These are phyloP conservation scores for Parelbella ahira DNA, from an alignment of 2,888 invertebrate genomes.

Conservation along the genomic window DNA sequence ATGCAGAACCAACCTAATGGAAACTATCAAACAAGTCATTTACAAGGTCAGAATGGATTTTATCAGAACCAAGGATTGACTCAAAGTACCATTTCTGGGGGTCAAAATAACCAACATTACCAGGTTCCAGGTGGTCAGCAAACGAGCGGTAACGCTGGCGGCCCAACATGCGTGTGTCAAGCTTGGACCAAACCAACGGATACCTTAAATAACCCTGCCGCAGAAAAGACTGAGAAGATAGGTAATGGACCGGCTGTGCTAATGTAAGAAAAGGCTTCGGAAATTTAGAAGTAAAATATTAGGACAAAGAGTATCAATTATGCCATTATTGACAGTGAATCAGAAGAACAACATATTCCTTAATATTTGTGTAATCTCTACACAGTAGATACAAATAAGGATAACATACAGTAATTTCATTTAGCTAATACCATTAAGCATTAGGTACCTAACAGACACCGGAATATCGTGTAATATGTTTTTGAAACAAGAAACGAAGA, in stretches of 20 bases:
- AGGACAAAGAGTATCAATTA: too few relatives aligned
- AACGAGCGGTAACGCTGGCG: constrained; percentile 38
- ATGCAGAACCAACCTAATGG: constrained; percentile 6
- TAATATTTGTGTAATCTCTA: too few relatives aligned
- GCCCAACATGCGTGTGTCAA: constrained; percentile 66
- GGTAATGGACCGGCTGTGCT: constrained; percentile 11
- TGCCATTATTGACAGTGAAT: too few relatives aligned
- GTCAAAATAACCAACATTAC: constrained; percentile 40
- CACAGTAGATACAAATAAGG: too few relatives aligned
- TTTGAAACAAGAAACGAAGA: too few relatives aligned
- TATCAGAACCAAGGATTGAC: constrained; percentile 3
- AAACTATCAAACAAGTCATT: constrained; percentile 14
- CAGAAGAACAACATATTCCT: too few relatives aligned
- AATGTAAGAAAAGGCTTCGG: too few relatives aligned
- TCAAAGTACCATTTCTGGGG: constrained; percentile 25
- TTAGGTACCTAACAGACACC: too few relatives aligned
- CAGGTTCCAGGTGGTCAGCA: constrained; percentile 44
- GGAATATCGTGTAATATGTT: too few relatives aligned
- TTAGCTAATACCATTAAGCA: too few relatives aligned
- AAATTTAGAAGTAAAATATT: too few relatives aligned
- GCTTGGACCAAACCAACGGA: constrained; percentile 61
- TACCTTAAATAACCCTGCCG: constrained; percentile 30
- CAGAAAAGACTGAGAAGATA: constrained; percentile 39
- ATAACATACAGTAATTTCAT: too few relatives aligned
- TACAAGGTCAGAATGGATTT: constrained; percentile 20